A percentile compares a stretch with the other conserved stretches of the same genome.
phyloP scores from a whole-genome alignment of 2,113 vertebrate genomes.

The Furnarius figulus region DNA sequence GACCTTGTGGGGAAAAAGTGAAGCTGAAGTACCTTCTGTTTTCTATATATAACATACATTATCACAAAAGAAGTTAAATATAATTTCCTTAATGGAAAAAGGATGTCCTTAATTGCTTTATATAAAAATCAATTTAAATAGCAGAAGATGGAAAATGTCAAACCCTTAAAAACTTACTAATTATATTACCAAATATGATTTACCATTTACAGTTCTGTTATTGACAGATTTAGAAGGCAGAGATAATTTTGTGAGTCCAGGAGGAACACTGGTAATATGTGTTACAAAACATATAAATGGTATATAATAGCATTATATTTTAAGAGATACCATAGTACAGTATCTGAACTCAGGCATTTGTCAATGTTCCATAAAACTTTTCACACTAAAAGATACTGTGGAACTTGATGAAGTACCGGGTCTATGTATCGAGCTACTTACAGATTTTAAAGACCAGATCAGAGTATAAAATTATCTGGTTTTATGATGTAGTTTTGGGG shows the following conservation, averaged over 20 bases:
- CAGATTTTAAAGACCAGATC: not conserved
- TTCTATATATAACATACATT: constrained; percentile 35
- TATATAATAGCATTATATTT: not conserved
- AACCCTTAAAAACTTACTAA: constrained; percentile 54
- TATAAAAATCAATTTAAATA: constrained; percentile 49
- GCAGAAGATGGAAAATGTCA: constrained; percentile 49
- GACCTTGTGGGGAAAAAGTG: not conserved
- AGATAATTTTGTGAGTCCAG: not conserved
- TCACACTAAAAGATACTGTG: not conserved
- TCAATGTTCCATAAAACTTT: not conserved
- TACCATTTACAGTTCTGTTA: constrained; percentile 40
- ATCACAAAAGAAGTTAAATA: constrained; percentile 51
- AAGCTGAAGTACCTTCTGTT: not conserved
- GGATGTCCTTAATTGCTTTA: constrained; percentile 53
- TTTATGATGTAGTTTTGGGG: not conserved
- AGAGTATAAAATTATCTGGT: not conserved
- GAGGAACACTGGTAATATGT: not conserved
- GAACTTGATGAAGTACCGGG: not conserved
- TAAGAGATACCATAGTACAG: not conserved
- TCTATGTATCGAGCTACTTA: not conserved
- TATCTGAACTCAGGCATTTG: not conserved
- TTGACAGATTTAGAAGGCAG: constrained; percentile 39
- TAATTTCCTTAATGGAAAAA: constrained; percentile 57
- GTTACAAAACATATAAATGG: not conserved
- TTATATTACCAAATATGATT: constrained; percentile 40